phyloP scores from a whole-genome alignment of 2,113 vertebrate genomes.

The Chaetops frenatus region DNA sequence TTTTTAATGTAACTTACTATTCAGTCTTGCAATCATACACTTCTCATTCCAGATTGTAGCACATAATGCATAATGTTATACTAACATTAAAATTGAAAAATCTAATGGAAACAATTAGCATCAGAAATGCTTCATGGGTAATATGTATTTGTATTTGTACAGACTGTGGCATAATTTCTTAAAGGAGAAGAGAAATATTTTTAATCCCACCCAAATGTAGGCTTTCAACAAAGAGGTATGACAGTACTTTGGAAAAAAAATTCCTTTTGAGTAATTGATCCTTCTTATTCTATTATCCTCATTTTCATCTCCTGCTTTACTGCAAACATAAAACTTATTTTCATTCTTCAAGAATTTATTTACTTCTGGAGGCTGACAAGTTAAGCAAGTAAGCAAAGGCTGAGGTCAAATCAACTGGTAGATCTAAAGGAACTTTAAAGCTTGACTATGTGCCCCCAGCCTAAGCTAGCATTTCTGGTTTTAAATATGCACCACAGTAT shows the following conservation, averaged over 20 bases:
- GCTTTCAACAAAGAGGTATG: background rate
- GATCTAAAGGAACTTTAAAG: background rate
- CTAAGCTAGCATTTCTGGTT: background rate
- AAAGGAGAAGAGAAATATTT: background rate
- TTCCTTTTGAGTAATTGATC: background rate
- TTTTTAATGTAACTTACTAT: background rate
- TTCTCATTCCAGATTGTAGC: background rate
- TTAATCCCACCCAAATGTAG: background rate
- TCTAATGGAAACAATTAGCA: background rate
- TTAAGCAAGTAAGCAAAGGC: background rate
- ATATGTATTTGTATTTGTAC: background rate
- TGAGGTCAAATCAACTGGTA: background rate
- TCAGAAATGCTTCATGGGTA: background rate
- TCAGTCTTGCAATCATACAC: background rate
- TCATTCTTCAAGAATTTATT: background rate
- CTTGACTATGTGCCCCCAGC: background rate
- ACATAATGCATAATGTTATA: background rate
- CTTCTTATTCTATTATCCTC: background rate
- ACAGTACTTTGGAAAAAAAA: background rate
- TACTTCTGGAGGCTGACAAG: background rate
- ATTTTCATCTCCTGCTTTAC: background rate
- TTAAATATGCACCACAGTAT: background rate
- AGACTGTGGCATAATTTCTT: background rate
- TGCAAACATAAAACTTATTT: background rate
- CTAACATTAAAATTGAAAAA: background rate